Base-by-base conservation (phyloP, 1,140 invertebrate species). In the Drosophila malerkotliana region DNA sequence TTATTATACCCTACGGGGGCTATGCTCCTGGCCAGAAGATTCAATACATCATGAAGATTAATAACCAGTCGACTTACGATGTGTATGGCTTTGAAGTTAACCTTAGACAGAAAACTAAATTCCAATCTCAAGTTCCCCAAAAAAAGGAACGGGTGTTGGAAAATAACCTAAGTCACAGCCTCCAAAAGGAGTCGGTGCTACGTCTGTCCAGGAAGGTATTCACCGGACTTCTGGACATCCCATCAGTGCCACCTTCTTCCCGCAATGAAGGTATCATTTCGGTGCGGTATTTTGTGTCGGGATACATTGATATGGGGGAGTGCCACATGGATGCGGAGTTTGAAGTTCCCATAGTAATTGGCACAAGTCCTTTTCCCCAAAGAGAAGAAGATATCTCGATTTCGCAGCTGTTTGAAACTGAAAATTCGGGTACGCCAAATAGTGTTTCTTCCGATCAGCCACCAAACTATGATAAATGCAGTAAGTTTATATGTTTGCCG, bases 21-120 rank as follows among this genome's bases (percentile, higher is more conserved):
- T 41, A 41, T 41, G 39, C 39, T 41, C 39, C 39, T 41, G 39
- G 39, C 3, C 39, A 41, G 39, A 41, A 41, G 3, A 41, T 41
- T 12, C 39, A 41, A 10, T 41, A 41, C 39, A 41, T 14, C 4
- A 41, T 41, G 39, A 14, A 41, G 39, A 41, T 41, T 41, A 14
- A 14, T 14, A 41, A 41, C n/a, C 39, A 41, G 39, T 41, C 39
- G n/a, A 41, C 39, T 10, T 41, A 41, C 39, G 39, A 41, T 14
- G 4, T 41, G n/a, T 3, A 41, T 14, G 39, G 39, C 4, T 41
- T 41, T 41, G 39, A 41, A 41, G 39, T 41, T 14, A 8, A 41
- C n/a, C 39, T 41, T 3, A 41, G 1, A 14, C 39, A 41, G n/a
- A n/a, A 41, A 4, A 14, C 14, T n/a, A 41, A 41, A 5, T 41